Evolutionary conservation across 64 coral and sea anemone species (phyloP).

Genomic region (Hydrozoanthus tunicans): DNA sequence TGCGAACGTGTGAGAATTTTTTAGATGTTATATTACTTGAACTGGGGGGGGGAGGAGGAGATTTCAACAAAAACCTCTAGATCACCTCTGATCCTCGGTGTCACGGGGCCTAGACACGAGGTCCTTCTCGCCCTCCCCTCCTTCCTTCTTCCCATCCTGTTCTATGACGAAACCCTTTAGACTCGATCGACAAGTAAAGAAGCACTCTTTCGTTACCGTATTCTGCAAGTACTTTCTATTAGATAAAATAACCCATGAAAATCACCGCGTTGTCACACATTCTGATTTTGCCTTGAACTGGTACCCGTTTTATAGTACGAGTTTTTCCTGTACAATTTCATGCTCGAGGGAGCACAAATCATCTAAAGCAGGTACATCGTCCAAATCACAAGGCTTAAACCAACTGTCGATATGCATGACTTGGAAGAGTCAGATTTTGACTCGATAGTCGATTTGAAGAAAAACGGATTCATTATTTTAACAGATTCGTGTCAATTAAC

Average conservation of each 20-base stretch:
- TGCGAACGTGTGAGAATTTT: too few species aligned
- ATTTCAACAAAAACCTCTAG: too few species aligned
- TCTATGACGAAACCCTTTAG: too few species aligned
- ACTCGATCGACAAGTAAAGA: too few species aligned
- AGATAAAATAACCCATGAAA: neutral
- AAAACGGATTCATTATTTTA: neutral
- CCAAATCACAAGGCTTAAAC: neutral
- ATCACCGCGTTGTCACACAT: neutral
- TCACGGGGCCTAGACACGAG: too few species aligned
- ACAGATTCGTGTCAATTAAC: neutral
- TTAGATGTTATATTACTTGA: too few species aligned
- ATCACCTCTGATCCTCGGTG: too few species aligned
- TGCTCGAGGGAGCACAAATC: slow-evolving; percentile 3
- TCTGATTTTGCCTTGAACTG: neutral
- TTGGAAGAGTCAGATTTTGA: slow-evolving; percentile 21
- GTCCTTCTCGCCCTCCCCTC: too few species aligned
- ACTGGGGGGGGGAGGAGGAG: too few species aligned
- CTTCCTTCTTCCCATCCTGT: too few species aligned
- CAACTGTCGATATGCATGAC: slow-evolving; percentile 42
- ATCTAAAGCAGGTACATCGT: slow-evolving; percentile 4
- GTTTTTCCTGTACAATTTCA: slow-evolving; percentile 31
- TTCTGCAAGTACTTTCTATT: too few species aligned
- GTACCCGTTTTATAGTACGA: slow-evolving; percentile 21
- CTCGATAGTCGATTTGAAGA: neutral
- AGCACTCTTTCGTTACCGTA: too few species aligned